phyloP scores from a whole-genome alignment of 2,797 vertebrate species.

The Galaxias olidus region DNA sequence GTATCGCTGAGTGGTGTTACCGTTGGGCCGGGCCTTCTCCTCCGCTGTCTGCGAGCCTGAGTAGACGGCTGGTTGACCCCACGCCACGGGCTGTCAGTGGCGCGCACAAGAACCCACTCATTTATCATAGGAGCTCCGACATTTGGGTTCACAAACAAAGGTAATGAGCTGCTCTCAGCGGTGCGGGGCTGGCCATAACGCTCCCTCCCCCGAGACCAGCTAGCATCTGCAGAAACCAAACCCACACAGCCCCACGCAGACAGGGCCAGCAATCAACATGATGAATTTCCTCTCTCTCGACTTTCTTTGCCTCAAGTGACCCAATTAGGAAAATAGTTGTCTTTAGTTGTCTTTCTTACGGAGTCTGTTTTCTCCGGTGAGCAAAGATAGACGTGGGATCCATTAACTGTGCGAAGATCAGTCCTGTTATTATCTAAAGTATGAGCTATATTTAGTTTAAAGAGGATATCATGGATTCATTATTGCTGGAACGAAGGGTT shows the following conservation, averaged over 20 bases:
- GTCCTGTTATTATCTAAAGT: not conserved
- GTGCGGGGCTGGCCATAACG: constrained; percentile 7
- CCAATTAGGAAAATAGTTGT: constrained; percentile 59
- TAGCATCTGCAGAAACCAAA: constrained; percentile 58
- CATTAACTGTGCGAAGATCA: constrained; percentile 13
- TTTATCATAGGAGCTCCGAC: constrained; percentile 68
- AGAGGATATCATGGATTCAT: constrained; percentile 50
- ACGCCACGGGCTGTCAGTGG: constrained; percentile 50
- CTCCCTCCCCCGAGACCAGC: constrained; percentile 60
- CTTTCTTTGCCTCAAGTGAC: constrained; percentile 54
- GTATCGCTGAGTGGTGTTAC: not conserved
- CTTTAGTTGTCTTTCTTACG: constrained; percentile 5
- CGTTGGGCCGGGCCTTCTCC: not conserved
- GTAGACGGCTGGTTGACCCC: constrained; percentile 44
- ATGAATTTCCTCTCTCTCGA: constrained; percentile 65
- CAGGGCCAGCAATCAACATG: constrained; percentile 65
- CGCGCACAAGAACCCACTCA: constrained; percentile 52
- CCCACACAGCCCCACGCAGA: constrained; percentile 53
- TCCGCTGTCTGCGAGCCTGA: constrained; percentile 5
- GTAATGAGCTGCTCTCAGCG: constrained; percentile 62
- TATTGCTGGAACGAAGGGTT: constrained; percentile 38
- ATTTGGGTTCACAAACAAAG: constrained; percentile 52
- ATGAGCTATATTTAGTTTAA: constrained; percentile 22
- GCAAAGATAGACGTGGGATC: constrained; percentile 38
- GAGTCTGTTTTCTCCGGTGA: constrained; percentile 11